phyloP scores from a whole-genome alignment of 2,888 invertebrate species.

The Noctuana brunneofusca region DNA sequence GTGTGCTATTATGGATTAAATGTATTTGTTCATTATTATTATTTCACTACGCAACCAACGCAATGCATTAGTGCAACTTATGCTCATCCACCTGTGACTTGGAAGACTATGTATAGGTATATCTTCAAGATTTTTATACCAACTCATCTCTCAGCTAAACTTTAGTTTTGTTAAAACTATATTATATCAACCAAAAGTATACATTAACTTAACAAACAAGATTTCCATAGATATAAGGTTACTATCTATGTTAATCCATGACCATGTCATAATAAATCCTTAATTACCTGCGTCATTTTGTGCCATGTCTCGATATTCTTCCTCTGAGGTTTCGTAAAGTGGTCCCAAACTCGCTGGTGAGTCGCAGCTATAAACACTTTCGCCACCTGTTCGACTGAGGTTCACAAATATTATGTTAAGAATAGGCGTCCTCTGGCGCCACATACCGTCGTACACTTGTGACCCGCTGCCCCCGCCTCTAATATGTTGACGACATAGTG shows the following conservation, averaged over 20 bases:
- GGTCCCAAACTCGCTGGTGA: conserved; percentile 99
- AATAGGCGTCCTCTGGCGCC: conserved; percentile 55
- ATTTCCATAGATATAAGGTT: neutral
- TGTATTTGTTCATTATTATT: neutral
- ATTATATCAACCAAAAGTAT: too few species aligned
- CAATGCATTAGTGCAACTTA: neutral
- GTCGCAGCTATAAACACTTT: conserved; percentile 97
- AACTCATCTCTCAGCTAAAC: neutral
- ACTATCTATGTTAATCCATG: conserved; percentile 2
- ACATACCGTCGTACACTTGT: conserved; percentile 71
- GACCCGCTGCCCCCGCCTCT: conserved; percentile 54
- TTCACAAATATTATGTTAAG: conserved; percentile 76
- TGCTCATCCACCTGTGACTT: neutral
- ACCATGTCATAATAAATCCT: conserved; percentile 12
- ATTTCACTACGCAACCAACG: neutral
- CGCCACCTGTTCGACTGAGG: conserved; percentile 99
- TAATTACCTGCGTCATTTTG: conserved; percentile 94
- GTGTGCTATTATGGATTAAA: neutral
- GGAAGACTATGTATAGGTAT: neutral
- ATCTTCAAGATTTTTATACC: neutral
- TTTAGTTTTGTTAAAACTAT: neutral
- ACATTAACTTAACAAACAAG: neutral
- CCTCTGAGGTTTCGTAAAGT: conserved; percentile 99
- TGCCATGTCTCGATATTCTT: conserved; percentile 99
- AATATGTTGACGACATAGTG: conserved; percentile 19